phyloP scores from a whole-genome alignment of 2,888 invertebrate genomes.

The Drosophila cracens region DNA sequence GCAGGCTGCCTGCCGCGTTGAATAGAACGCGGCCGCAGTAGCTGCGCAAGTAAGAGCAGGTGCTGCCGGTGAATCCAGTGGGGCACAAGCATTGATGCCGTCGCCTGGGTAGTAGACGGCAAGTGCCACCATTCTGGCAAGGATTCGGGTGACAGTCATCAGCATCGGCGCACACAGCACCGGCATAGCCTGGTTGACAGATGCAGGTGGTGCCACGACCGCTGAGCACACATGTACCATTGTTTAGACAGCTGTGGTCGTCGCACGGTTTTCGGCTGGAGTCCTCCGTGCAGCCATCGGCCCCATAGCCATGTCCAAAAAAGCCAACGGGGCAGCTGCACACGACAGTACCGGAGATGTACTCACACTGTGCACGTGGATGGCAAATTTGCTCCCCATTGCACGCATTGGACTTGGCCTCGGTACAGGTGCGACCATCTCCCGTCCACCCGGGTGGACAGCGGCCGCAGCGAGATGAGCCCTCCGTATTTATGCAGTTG shows the following conservation, averaged over 20 bases:
- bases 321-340: slow-evolving; percentile 93
- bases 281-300: slow-evolving; percentile 88
- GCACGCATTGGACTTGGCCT: slow-evolving; percentile 73
- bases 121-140: slow-evolving; percentile 93
- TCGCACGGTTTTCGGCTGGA: slow-evolving; percentile 85
- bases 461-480: slow-evolving; percentile 93
- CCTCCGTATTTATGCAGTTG: slow-evolving; percentile 94
- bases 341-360: slow-evolving; percentile 87
- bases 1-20: slow-evolving; percentile 87
- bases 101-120: slow-evolving; percentile 82
- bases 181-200: slow-evolving; percentile 84
- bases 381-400: slow-evolving; percentile 88
- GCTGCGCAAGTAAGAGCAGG: slow-evolving; percentile 87
- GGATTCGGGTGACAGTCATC: slow-evolving; percentile 90
- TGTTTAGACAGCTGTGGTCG: slow-evolving; percentile 87
- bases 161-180: slow-evolving; percentile 87
- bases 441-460: slow-evolving; percentile 96
- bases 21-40: slow-evolving; percentile 88
- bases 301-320: slow-evolving; percentile 92
- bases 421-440: slow-evolving; percentile 90
- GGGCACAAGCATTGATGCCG: slow-evolving; percentile 88
- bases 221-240: slow-evolving; percentile 82
- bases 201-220: slow-evolving; percentile 77
- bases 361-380: slow-evolving; percentile 92
- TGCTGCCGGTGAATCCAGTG: slow-evolving; percentile 88